Conservation (phyloP, 1,140 invertebrate species). For the Limonius californicus region DNA sequence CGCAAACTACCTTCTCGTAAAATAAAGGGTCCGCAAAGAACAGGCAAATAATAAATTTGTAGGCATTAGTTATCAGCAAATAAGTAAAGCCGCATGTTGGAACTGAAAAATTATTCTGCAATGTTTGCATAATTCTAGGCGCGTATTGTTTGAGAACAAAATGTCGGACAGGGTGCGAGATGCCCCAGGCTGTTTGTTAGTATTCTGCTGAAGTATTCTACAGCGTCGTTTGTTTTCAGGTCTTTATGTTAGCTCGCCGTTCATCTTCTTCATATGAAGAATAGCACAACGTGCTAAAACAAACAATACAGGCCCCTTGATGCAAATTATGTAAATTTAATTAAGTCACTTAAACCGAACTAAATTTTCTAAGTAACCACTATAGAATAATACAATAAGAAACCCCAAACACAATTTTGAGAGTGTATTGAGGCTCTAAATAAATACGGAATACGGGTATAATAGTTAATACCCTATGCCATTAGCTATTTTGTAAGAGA, state of each 20-base stretch:
- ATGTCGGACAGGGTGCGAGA: conserved; percentile 27
- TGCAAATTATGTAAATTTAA: background rate
- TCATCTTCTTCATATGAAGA: conserved; percentile 1
- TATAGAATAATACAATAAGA: too few relatives aligned
- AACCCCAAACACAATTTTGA: too few relatives aligned
- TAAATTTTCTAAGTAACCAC: too few relatives aligned
- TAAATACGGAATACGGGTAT: too few relatives aligned
- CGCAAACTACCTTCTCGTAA: too few relatives aligned
- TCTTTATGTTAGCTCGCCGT: background rate
- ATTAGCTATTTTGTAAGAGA: too few relatives aligned
- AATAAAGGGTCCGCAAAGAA: too few relatives aligned
- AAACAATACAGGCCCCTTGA: background rate
- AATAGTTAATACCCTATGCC: too few relatives aligned
- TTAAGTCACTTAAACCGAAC: background rate
- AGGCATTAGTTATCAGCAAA: background rate
- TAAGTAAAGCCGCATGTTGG: background rate
- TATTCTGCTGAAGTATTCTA: conserved; percentile 21
- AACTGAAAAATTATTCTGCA: conserved; percentile 19
- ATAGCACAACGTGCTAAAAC: background rate
- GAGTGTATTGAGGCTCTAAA: too few relatives aligned
- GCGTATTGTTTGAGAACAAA: conserved; percentile 33
- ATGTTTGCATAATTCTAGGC: conserved; percentile 31
- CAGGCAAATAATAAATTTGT: too few relatives aligned
- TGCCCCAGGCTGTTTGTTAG: conserved; percentile 30
- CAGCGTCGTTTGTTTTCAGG: conserved; percentile 11